These are phyloP conservation scores for Oplegnathus fasciatus DNA, from an alignment of 2,113 vertebrate genomes.

Conservation along the genomic window DNA sequence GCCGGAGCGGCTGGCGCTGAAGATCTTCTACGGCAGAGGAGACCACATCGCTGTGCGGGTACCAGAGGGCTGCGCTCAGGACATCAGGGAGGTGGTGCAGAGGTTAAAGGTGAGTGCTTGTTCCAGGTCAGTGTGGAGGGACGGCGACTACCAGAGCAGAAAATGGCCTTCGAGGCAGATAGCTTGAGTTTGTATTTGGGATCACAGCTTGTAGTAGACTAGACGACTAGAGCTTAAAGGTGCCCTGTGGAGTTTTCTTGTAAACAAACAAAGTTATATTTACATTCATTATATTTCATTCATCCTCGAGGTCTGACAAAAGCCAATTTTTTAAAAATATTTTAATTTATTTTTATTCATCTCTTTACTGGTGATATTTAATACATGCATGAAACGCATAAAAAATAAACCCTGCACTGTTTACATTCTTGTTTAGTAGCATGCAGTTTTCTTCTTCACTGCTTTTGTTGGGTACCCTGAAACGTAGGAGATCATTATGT, in stretches of 20 bases:
- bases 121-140: background rate
- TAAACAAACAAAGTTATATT: background rate
- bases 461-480: background rate
- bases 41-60: conserved; percentile 90
- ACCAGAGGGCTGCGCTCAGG: conserved; percentile 86
- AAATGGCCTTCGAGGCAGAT: background rate
- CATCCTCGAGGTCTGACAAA: too few relatives aligned
- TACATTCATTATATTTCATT: too few relatives aligned
- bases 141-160: background rate
- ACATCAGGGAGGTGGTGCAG: conserved; percentile 92
- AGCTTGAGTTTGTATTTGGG: background rate
- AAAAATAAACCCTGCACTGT: background rate
- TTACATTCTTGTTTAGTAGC: background rate
- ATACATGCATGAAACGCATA: too few relatives aligned
- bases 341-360: background rate
- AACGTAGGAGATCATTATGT: background rate
- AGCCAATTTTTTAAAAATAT: too few relatives aligned
- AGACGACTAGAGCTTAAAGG: too few relatives aligned
- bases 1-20: conserved; percentile 85
- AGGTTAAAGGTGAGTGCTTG: conserved; percentile 89
- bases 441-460: background rate
- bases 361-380: background rate
- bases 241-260: background rate
- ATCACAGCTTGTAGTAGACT: too few relatives aligned
- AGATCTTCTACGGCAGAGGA: conserved; percentile 92